Conservation (phyloP, 2,113 vertebrate genomes). For the Myrmecophaga tridactyla region DNA sequence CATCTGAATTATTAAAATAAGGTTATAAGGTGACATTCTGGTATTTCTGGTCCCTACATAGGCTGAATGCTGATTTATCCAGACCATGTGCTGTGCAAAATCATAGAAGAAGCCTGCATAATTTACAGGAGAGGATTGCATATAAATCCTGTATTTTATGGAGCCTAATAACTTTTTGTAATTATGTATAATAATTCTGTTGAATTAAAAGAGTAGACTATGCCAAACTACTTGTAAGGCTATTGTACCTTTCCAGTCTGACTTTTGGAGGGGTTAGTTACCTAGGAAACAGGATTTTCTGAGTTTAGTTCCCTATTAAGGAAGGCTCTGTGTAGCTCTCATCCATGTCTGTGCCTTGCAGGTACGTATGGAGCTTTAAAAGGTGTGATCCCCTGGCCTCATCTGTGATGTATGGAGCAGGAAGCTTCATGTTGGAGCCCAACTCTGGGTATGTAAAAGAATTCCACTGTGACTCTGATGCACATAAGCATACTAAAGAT, state of each 20-base stretch:
- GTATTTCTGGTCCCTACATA: background rate
- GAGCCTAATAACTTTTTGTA: background rate
- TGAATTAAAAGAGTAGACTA: constrained; percentile 22
- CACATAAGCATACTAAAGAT: background rate
- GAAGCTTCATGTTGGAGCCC: background rate
- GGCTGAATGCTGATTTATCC: background rate
- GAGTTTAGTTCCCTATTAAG: background rate
- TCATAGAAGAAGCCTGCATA: background rate
- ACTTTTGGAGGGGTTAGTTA: background rate
- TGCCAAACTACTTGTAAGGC: background rate
- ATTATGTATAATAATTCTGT: background rate
- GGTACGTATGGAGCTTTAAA: background rate
- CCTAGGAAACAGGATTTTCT: background rate
- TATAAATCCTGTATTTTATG: background rate
- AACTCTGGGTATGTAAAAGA: background rate
- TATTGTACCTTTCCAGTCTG: background rate
- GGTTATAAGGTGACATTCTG: background rate
- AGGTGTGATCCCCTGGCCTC: background rate
- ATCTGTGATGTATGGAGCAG: background rate
- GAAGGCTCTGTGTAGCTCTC: background rate
- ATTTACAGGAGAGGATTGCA: background rate
- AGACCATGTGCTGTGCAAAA: background rate
- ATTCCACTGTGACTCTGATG: background rate
- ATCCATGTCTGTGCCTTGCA: background rate
- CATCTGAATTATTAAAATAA: constrained; percentile 8